A percentile compares a stretch with the other conserved stretches of the same genome.
These are phyloP conservation scores for Palaemon carinicauda DNA, from an alignment of 1,140 invertebrate genomes.

Conservation along the genomic window DNA sequence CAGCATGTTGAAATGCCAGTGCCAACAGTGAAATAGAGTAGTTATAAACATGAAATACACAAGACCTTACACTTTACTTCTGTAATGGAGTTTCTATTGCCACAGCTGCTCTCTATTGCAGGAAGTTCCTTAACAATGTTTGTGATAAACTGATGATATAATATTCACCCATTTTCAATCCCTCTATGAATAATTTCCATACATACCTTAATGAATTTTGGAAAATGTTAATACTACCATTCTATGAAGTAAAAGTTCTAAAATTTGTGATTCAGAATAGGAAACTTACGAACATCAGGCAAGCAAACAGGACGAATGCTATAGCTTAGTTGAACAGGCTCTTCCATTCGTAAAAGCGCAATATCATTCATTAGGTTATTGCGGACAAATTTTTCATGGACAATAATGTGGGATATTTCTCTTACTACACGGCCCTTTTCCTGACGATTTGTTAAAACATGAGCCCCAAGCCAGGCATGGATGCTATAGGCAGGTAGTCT, in stretches of 20 bases:
- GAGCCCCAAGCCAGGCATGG: not conserved
- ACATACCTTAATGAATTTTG: not conserved
- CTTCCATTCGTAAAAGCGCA: not conserved
- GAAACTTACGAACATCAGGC: slow-evolving; percentile 6
- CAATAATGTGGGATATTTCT: not conserved
- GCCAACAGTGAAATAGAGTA: too few species aligned
- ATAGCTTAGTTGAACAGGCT: not conserved
- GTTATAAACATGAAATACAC: too few species aligned
- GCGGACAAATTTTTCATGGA: slow-evolving; percentile 1
- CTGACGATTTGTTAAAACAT: not conserved
- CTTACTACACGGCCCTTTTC: slow-evolving; percentile 15
- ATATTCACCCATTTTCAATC: not conserved
- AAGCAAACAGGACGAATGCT: slow-evolving; percentile 1
- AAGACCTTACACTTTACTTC: too few species aligned
- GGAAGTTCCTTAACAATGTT: too few species aligned
- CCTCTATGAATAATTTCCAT: not conserved
- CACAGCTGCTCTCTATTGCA: too few species aligned
- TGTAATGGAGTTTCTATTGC: too few species aligned
- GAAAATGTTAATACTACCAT: not conserved
- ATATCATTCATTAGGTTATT: not conserved
- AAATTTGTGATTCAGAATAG: not conserved
- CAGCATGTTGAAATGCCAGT: too few species aligned
- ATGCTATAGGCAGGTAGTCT: not conserved
- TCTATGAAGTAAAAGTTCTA: not conserved
- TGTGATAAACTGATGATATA: too few species aligned